phyloP scores from a whole-genome alignment of 1,140 invertebrate genomes.

The Euura saliciscinereae region DNA sequence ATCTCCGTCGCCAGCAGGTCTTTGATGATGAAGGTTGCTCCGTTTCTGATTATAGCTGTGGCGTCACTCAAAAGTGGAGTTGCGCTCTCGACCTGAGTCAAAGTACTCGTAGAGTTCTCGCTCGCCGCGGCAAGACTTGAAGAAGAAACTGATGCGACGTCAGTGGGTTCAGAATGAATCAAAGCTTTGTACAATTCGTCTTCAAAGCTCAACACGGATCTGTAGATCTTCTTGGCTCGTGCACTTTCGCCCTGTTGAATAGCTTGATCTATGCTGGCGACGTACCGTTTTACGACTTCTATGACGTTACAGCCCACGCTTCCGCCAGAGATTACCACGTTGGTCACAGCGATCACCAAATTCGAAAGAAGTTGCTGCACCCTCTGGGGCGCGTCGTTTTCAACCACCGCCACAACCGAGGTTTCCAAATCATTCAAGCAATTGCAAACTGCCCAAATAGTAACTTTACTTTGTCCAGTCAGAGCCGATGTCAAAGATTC shows the following conservation, averaged over 20 bases:
- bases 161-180: neutral
- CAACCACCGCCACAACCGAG: neutral
- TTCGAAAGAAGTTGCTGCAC: neutral
- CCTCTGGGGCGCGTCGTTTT: neutral
- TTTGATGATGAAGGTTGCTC: constrained; percentile 1
- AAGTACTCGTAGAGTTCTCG: neutral
- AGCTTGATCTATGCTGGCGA: neutral
- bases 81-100: neutral
- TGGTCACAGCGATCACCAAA: neutral
- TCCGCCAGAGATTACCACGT: neutral
- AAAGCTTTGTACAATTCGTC: neutral
- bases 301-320: neutral
- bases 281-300: neutral
- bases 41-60: neutral
- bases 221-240: neutral
- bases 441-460: neutral
- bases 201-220: neutral
- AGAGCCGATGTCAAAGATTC: neutral
- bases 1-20: neutral
- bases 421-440: constrained; percentile 1
- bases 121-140: neutral
- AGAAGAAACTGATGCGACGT: neutral
- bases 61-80: neutral
- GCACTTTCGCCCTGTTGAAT: neutral
- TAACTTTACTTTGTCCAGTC: neutral